Evolutionary conservation across 2,797 vertebrate genomes (phyloP).

Genomic region (Petrocephalus sullivani): DNA sequence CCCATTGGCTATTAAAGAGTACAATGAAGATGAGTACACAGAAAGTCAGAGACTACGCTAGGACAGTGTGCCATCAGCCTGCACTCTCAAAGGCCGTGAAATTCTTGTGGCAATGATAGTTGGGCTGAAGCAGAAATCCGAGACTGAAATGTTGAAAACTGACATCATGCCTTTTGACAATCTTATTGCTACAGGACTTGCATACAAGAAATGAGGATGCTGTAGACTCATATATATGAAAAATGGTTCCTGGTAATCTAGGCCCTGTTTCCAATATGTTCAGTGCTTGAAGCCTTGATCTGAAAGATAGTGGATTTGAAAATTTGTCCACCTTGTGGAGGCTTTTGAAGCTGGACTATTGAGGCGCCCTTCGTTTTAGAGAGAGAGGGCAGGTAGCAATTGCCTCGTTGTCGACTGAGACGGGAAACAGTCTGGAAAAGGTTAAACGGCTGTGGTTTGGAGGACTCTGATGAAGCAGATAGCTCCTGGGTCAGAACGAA

Average conservation of each 20-base stretch:
- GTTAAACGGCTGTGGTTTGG: not conserved
- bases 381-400: not conserved
- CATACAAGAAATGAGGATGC: not conserved
- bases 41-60: not conserved
- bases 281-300: not conserved
- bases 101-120: not conserved
- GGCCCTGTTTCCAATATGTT: not conserved
- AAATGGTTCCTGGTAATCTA: not conserved
- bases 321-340: not conserved
- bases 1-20: not conserved
- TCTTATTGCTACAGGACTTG: not conserved
- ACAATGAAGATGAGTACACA: not conserved
- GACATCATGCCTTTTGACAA: not conserved
- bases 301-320: not conserved
- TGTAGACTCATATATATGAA: not conserved
- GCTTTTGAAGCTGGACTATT: not conserved
- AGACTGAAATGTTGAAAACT: not conserved
- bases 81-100: not conserved
- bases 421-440: not conserved
- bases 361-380: not conserved
- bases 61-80: not conserved
- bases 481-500: not conserved
- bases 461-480: not conserved
- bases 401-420: not conserved
- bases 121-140: not conserved